Percentiles rank a stretch among this genome's conserved stretches.
Evolutionary conservation across 1,140 invertebrate genomes (phyloP).

Genomic region (Trichogramma pretiosum): DNA sequence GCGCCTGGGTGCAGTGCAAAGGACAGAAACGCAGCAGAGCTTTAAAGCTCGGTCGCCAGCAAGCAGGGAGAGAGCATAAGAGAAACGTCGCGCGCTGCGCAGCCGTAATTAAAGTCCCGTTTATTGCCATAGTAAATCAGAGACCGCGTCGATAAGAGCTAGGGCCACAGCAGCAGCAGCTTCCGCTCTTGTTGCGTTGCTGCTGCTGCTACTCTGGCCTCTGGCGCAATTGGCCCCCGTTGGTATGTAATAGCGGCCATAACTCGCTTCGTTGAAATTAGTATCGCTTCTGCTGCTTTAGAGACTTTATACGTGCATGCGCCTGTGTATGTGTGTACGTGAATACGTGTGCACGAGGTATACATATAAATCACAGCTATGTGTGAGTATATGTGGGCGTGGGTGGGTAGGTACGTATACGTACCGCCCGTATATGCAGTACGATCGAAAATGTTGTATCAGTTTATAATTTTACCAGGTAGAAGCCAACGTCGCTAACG

Average conservation of each 20-base stretch:
- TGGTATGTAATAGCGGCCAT: conserved; percentile 30
- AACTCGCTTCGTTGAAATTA: conserved; percentile 35
- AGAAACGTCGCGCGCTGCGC: conserved; percentile 17
- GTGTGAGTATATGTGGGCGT: no score
- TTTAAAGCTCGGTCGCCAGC: no score
- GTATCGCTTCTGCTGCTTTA: conserved; percentile 35
- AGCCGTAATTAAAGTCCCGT: conserved; percentile 21
- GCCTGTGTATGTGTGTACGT: no score
- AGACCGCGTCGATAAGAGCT: conserved; percentile 31
- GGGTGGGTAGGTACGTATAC: neutral
- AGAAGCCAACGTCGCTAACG: conserved; percentile 13
- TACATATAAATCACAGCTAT: neutral
- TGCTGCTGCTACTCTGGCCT: neutral
- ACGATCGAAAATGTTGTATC: no score
- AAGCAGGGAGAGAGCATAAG: no score
- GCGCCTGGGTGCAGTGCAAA: no score
- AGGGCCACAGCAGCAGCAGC: neutral
- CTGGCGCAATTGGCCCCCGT: neutral
- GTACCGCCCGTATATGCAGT: no score
- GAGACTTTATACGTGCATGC: no score
- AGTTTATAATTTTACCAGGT: no score
- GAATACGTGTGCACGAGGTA: no score
- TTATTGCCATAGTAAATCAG: conserved; percentile 34
- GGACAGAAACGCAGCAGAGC: neutral
- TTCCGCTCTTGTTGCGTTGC: neutral